phyloP scores from a whole-genome alignment of 2,888 invertebrate species.

The Hydrotaea cyrtoneurina region DNA sequence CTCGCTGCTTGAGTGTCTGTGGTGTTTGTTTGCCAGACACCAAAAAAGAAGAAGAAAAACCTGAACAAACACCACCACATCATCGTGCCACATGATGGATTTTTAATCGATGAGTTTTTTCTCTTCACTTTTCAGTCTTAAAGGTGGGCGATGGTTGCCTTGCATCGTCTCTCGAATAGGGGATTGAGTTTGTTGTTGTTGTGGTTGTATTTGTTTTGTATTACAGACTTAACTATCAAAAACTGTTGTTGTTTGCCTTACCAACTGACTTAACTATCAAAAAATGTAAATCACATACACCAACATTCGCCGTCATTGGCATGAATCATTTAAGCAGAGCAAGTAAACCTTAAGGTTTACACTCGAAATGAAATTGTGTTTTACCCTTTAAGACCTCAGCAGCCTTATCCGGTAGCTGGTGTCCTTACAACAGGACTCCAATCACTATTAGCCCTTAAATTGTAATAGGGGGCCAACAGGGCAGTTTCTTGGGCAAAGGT shows the following conservation, averaged over 20 bases:
- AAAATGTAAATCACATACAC: constrained; percentile 29
- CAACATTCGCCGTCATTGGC: not conserved
- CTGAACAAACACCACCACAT: not conserved
- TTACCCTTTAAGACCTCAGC: too few species aligned
- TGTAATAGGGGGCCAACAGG: not conserved
- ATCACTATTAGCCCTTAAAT: constrained; percentile 15
- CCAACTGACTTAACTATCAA: constrained; percentile 1
- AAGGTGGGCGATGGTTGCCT: constrained; percentile 33
- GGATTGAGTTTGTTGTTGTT: not conserved
- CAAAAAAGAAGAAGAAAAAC: not conserved
- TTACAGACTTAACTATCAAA: constrained; percentile 6
- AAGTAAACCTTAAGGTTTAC: too few species aligned
- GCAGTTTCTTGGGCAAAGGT: not conserved
- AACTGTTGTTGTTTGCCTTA: too few species aligned
- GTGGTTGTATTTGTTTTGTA: not conserved
- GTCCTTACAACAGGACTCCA: not conserved
- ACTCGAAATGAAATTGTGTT: too few species aligned
- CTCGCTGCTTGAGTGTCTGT: constrained; percentile 20
- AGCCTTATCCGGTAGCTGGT: too few species aligned
- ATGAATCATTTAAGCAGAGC: constrained; percentile 15
- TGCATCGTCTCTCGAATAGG: not conserved
- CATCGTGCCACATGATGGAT: constrained; percentile 30
- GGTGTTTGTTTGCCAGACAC: not conserved
- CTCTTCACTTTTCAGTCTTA: not conserved
- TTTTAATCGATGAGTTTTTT: constrained; percentile 41